These are phyloP conservation scores for Parauchenoglanis ngamensis DNA, from an alignment of 2,797 vertebrate species.

Conservation along the genomic window DNA sequence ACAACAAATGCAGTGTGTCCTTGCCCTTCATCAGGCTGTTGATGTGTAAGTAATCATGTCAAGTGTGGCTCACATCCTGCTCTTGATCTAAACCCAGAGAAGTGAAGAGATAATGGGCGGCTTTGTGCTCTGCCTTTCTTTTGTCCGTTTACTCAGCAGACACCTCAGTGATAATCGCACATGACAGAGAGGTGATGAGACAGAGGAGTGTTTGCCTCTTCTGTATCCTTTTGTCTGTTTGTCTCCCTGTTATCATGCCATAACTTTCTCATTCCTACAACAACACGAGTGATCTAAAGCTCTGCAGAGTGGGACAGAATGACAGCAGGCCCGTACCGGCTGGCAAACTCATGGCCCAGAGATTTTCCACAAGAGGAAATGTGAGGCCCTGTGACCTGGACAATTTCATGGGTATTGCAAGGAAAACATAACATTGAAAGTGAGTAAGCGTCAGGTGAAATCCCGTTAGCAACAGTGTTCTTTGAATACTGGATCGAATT, in stretches of 20 bases:
- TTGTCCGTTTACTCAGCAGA: constrained; percentile 30
- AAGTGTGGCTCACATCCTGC: not conserved
- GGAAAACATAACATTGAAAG: not conserved
- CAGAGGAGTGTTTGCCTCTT: not conserved
- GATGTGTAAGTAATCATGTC: not conserved
- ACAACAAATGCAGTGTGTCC: not conserved
- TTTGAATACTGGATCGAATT: not conserved
- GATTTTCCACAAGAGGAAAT: not conserved
- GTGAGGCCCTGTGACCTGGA: not conserved
- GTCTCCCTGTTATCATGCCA: not conserved
- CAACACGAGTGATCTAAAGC: not conserved
- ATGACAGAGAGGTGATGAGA: constrained; percentile 21
- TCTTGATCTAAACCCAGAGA: not conserved
- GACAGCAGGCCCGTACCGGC: not conserved
- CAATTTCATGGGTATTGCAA: not conserved
- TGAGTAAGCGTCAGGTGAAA: not conserved
- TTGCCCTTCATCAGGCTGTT: not conserved
- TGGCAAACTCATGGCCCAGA: not conserved
- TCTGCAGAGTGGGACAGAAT: not conserved
- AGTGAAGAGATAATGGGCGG: not conserved
- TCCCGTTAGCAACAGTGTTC: not conserved
- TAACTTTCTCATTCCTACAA: not conserved
- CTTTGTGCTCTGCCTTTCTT: not conserved
- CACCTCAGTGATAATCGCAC: constrained; percentile 13
- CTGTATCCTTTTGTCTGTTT: not conserved